A percentile compares a stretch with the other conserved stretches of the same genome.
These are phyloP conservation scores for Engystomops pustulosus DNA, from an alignment of 2,113 vertebrate species.

Conservation along the genomic window DNA sequence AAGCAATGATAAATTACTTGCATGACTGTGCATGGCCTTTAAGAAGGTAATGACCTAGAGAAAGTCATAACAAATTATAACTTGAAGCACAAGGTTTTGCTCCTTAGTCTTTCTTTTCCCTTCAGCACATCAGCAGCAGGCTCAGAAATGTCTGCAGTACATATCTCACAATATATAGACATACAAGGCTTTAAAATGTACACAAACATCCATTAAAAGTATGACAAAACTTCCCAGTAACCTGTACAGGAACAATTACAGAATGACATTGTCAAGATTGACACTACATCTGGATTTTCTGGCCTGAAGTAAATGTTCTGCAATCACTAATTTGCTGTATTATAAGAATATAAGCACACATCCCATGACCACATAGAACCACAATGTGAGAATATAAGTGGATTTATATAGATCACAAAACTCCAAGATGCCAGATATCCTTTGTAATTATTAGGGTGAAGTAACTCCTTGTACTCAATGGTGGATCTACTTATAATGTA, in stretches of 20 bases:
- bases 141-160: neutral
- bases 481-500: too few species aligned
- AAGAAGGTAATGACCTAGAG: conserved; percentile 54
- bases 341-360: too few species aligned
- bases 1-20: conserved; percentile 36
- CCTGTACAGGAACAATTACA: neutral
- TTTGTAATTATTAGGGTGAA: too few species aligned
- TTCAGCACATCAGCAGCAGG: conserved; percentile 5
- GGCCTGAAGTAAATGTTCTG: neutral
- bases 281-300: too few species aligned
- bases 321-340: neutral
- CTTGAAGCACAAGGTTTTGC: conserved; percentile 40
- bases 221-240: neutral
- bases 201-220: neutral
- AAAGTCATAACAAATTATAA: conserved; percentile 47
- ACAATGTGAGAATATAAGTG: too few species aligned
- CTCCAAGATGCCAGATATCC: too few species aligned
- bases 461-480: too few species aligned
- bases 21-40: conserved; percentile 48
- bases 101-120: conserved; percentile 14
- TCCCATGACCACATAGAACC: too few species aligned
- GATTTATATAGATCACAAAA: too few species aligned
- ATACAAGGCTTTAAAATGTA: neutral
- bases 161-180: neutral
- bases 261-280: neutral